Conservation (phyloP, 2,888 invertebrate genomes). For the Globia sparganii region DNA sequence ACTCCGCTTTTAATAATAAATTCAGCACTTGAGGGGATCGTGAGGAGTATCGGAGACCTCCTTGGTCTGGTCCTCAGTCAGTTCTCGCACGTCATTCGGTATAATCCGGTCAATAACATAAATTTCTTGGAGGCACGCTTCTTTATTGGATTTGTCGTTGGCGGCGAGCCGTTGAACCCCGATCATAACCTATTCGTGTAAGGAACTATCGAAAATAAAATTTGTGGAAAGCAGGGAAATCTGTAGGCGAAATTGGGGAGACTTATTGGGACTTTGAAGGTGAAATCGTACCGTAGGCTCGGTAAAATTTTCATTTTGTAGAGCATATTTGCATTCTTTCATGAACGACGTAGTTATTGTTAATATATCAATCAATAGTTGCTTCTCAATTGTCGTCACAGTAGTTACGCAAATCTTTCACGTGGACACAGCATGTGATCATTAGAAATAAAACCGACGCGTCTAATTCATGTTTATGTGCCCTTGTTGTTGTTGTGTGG, state of each 20-base stretch:
- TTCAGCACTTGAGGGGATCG: constrained; percentile 65
- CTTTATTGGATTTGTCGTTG: constrained; percentile 88
- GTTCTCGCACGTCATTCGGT: constrained; percentile 84
- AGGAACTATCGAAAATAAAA: constrained; percentile 81
- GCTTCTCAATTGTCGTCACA: constrained; percentile 47
- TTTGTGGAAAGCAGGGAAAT: constrained; percentile 76
- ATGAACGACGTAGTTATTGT: constrained; percentile 9
- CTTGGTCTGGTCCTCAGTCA: constrained; percentile 75
- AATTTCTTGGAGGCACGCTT: constrained; percentile 85
- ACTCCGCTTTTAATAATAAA: constrained; percentile 64
- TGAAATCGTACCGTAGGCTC: constrained; percentile 31
- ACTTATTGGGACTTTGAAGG: constrained; percentile 56
- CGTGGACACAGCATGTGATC: constrained; percentile 45
- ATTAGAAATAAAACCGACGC: constrained; percentile 40
- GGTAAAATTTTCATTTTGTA: constrained; percentile 20
- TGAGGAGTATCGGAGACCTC: constrained; percentile 73
- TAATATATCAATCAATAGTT: constrained; percentile 50
- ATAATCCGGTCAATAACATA: constrained; percentile 89
- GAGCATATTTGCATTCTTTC: not conserved
- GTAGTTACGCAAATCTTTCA: constrained; percentile 52
- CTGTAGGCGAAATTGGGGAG: constrained; percentile 69
- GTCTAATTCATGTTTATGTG: constrained; percentile 39
- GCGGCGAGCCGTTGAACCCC: constrained; percentile 82
- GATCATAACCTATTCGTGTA: constrained; percentile 78
- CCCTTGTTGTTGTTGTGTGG: constrained; percentile 35